Evolutionary conservation across 2,888 invertebrate species (phyloP), one percentile per base, ranked within the genome.

Genomic region (Dryococelus australis): DNA sequence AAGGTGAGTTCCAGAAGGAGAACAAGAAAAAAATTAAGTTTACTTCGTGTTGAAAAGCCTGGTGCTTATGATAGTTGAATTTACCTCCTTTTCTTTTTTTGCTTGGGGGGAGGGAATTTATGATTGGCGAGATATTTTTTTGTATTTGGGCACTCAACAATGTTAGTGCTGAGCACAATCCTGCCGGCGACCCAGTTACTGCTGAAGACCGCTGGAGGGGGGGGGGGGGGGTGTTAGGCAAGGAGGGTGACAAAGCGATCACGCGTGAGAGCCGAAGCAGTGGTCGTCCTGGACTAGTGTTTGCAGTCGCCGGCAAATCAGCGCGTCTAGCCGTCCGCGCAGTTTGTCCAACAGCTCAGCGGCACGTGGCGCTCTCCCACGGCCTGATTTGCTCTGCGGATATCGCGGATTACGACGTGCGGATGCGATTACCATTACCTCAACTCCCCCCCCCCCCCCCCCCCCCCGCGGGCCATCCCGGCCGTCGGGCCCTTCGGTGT

Each of bases 331-430:
- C 35, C 35, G 35, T 35, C 35, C 35, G 65, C 65, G 6, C 47
- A 65, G 65, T 65, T 65, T 65, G 65, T 8, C 65, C 24, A 65
- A 65, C 8, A 20, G 65, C 65, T 65, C n/a, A 65, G n/a, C 65
- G 24, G 12, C 65, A 65, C 65, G 65, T 65, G 65, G 16, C n/a
- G 13, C 65, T 10, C 65, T 65, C 65, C 65, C 65, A 65, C 65
- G 65, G 24, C 24, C 24, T 10, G 47, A 16, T 65, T 65, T 65
- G 65, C 65, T n/a, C 24, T 65, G 24, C 65, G 65, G 65, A 65
- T 65, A 65, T 65, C 65, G 65, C 65, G n/a, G 65, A 65, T 65
- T 65, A 65, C 65, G 65, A 65, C 65, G 65, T n/a, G 65, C 20
- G 65, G 65, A 65, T 24, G 65, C 65, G 65, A 65, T 65, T 65